Base-by-base conservation (phyloP, 2,888 invertebrate species). In the Dynastes grantii region DNA sequence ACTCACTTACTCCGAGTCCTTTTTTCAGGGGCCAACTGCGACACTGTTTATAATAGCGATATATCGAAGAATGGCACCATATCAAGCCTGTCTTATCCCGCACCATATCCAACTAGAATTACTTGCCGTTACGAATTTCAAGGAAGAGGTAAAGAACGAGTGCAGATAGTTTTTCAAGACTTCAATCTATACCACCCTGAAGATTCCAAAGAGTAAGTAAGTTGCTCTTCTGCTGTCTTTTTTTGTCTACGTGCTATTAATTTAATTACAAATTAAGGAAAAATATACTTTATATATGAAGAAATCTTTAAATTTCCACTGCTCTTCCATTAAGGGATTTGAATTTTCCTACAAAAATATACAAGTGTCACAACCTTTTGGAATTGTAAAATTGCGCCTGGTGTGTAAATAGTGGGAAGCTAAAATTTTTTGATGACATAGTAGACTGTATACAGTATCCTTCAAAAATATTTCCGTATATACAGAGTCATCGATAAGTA, bases 111-210 rank as follows among this genome's bases (percentile, higher is more conserved):
- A 68, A 90, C 94, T 37, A 93, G 94, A 85, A 93, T 95, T 77
- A 93, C 94, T 84, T 98, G 98, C 89, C 94, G 95, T 85, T 98
- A 96, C 89, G 96, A 97, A 87, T 98, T 98, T 89, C 94, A 94
- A 86, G 97, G 97, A 63, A 91, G 94, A 82, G 95, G 95, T 76
- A 94, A 94, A 83, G 97, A 98, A 88, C 90, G 96, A 85, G 94
- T 97, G 83, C 95, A 96, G 90, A 92, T 97, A 87, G 90, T 93
- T 85, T 97, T 97, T 90, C 94, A 94, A 87, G 95, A 96, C 88
- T 96, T 97, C 89, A 94, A 94, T 89, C 91, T 96, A 82, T 92
- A 93, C 87, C 93, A 94, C 88, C 51, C 75, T 16, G 78, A 92
- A 84, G 91, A 91, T 83, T 88, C 91, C 73, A 91, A 91, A 86